A percentile compares a stretch with the other conserved stretches of the same genome.
Evolutionary conservation across 2,888 invertebrate species (phyloP).

Genomic region (Epicampocera succincta): DNA sequence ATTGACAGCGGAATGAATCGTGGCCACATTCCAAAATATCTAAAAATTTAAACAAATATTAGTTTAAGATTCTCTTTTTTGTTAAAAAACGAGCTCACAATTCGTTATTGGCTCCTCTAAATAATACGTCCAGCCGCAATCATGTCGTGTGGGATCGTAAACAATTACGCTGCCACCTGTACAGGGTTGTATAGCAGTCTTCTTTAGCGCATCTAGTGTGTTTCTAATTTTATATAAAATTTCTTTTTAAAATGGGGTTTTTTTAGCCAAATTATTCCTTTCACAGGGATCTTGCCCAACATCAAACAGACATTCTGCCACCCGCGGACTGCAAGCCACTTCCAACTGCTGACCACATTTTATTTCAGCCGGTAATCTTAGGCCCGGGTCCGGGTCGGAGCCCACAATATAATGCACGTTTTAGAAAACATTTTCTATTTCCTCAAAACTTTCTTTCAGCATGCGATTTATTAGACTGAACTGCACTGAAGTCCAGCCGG

Average conservation of each 20-base stretch:
- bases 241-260: slow-evolving; percentile 37
- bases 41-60: slow-evolving; percentile 7
- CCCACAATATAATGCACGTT: not conserved
- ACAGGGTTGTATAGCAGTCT: slow-evolving; percentile 80
- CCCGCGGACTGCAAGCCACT: slow-evolving; percentile 75
- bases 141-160: slow-evolving; percentile 83
- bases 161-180: slow-evolving; percentile 82
- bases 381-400: no score
- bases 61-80: not conserved
- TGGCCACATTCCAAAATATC: slow-evolving; percentile 70
- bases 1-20: slow-evolving; percentile 72
- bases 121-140: slow-evolving; percentile 84
- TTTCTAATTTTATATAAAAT: slow-evolving; percentile 79
- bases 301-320: slow-evolving; percentile 83
- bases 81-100: slow-evolving; percentile 38
- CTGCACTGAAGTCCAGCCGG: no score
- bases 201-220: slow-evolving; percentile 80
- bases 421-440: slow-evolving; percentile 11
- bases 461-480: no score
- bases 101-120: slow-evolving; percentile 59
- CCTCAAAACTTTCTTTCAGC: not conserved
- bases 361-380: slow-evolving; percentile 71
- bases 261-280: slow-evolving; percentile 75
- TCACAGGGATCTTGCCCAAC: slow-evolving; percentile 83
- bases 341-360: slow-evolving; percentile 67